Conservation (phyloP, 2,797 vertebrate species). For the Mus minutoides region DNA sequence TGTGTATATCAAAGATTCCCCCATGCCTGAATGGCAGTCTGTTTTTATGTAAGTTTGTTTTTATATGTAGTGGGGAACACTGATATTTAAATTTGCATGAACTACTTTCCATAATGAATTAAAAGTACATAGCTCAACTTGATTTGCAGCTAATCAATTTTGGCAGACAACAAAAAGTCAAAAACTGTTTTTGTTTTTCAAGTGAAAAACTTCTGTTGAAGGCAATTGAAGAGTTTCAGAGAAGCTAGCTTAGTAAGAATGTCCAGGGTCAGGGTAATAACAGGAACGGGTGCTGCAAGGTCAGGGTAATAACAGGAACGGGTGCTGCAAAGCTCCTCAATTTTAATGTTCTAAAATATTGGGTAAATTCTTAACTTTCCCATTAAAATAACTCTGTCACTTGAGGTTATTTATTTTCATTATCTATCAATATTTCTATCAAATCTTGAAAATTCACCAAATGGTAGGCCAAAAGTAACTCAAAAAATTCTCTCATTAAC, state of each 20-base stretch:
- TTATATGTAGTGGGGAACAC: constrained; percentile 48
- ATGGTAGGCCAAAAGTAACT: constrained; percentile 65
- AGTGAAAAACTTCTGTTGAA: constrained; percentile 74
- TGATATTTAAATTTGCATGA: constrained; percentile 78
- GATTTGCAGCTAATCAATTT: constrained; percentile 77
- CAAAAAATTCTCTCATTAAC: constrained; percentile 72
- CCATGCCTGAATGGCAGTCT: constrained; percentile 56
- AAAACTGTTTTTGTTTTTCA: constrained; percentile 79
- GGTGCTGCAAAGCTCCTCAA: background rate
- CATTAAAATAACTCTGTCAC: constrained; percentile 44
- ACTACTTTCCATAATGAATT: constrained; percentile 77
- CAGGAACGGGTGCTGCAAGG: background rate
- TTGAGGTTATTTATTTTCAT: constrained; percentile 73
- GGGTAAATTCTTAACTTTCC: constrained; percentile 35
- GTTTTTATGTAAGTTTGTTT: constrained; percentile 76
- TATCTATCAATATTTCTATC: constrained; percentile 74
- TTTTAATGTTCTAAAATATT: constrained; percentile 63
- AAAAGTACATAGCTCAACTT: constrained; percentile 71
- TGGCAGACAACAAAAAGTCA: constrained; percentile 74
- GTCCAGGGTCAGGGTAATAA: background rate
- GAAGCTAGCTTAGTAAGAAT: constrained; percentile 52
- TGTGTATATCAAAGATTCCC: constrained; percentile 60
- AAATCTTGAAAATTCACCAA: constrained; percentile 73
- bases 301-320: background rate
- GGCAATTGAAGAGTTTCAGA: constrained; percentile 62